Base-by-base conservation (phyloP, 2,113 vertebrate genomes). In the Jaculus jaculus region DNA sequence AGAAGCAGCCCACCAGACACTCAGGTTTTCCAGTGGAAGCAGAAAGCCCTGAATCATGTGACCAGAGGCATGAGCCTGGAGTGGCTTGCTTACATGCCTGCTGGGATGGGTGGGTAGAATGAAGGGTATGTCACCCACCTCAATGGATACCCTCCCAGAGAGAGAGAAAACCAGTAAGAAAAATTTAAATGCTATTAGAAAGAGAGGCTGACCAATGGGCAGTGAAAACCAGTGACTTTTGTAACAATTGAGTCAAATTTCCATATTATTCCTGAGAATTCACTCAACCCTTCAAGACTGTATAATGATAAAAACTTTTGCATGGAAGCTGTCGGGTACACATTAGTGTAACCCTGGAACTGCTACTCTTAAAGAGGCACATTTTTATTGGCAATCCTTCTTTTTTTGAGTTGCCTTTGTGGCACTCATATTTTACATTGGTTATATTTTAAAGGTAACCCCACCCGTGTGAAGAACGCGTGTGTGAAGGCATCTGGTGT, bases 1-100 rank as follows among this genome's bases (percentile, higher is more conserved):
- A 2, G 7, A 20, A 26, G 3, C 28, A 58, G 73, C 42, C 60
- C 13, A 5, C 28, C 61, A 4, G 12, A 20, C 20, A 15, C 3
- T 9, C 60, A 28, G 37, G 32, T 24, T 77, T 24, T 2, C 30
- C 28, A 54, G 26, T 12, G 24, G 60, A 23, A 17, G 0, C n/a
- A 4, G 1, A 13, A 54, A 81, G 34, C 20, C 2, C 0, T 4
- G 23, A 8, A 21, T 39, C 39, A 39, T 3, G 0, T 16, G 15
- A 1, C 9, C 7, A 15, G 26, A 66, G 58, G 32, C 13, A 8
- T 16, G 74, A 87, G 28, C 16, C 42, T 17, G n/a, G 58, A n/a
- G 30, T n/a, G 61, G 13, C n/a, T 34, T 6, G 42, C 16, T 26
- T 1, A 4, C 6, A 2, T 1, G 16, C 7, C 7, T 4, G 0